Evolutionary conservation across 2,888 invertebrate species (phyloP).

Genomic region (Neoitamus cyanurus): DNA sequence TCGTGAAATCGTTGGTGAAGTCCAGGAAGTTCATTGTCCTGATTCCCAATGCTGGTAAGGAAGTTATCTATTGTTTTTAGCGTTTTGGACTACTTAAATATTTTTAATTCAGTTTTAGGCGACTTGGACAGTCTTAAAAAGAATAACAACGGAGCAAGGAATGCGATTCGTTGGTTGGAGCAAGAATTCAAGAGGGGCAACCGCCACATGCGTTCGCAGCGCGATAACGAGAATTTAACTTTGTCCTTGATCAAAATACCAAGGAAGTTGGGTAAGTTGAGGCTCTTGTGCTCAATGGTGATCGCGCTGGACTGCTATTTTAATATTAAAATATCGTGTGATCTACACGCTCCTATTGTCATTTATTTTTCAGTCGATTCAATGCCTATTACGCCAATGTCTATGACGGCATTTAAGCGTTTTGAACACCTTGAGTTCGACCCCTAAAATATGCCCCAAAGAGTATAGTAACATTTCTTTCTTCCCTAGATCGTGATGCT

Average conservation of each 20-base stretch:
- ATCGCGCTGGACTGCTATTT: too few species aligned
- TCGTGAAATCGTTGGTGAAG: constrained; percentile 84
- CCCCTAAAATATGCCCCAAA: background rate
- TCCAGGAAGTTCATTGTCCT: constrained; percentile 87
- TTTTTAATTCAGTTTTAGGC: constrained; percentile 76
- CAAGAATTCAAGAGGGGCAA: constrained; percentile 87
- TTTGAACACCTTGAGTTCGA: too few species aligned
- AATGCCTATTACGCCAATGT: too few species aligned
- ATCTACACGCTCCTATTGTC: too few species aligned
- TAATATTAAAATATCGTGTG: too few species aligned
- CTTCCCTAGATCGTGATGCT: constrained; percentile 63
- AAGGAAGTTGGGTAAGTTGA: constrained; percentile 79
- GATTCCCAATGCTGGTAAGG: constrained; percentile 85
- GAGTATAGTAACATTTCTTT: background rate
- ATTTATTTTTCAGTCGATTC: too few species aligned
- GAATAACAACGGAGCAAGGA: constrained; percentile 83
- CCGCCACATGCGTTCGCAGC: constrained; percentile 86
- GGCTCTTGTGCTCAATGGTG: too few species aligned
- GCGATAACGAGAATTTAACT: constrained; percentile 81
- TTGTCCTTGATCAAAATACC: constrained; percentile 80
- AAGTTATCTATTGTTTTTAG: background rate
- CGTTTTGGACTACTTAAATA: background rate
- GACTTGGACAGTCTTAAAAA: constrained; percentile 90
- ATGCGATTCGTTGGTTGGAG: constrained; percentile 94
- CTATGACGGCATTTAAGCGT: too few species aligned